Percentiles rank a stretch among this genome's conserved stretches.
Evolutionary conservation across 2,113 vertebrate genomes (phyloP).

Genomic region (Scomber japonicus): DNA sequence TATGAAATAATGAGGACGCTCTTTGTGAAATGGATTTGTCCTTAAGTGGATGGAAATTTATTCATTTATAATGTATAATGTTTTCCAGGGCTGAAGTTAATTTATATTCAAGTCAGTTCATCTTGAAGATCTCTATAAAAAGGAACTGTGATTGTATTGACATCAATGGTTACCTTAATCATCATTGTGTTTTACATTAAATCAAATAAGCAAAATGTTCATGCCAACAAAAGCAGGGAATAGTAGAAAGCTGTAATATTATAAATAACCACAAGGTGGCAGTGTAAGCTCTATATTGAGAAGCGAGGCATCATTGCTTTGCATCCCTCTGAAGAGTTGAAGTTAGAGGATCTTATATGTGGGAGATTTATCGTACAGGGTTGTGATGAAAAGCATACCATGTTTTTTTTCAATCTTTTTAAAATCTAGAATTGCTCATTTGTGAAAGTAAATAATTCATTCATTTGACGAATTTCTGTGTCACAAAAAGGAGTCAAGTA

Average conservation of each 20-base stretch:
- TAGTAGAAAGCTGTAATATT: not conserved
- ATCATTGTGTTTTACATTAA: not conserved
- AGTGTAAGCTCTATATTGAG: not conserved
- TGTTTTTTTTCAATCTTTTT: no score
- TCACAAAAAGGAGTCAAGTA: no score
- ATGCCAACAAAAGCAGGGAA: not conserved
- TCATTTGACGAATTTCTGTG: no score
- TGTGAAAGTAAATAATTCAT: not conserved
- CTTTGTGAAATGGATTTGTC: constrained; percentile 11
- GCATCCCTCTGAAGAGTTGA: no score
- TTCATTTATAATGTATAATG: constrained; percentile 38
- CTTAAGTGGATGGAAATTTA: constrained; percentile 1
- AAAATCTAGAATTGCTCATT: not conserved
- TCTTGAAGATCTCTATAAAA: not conserved
- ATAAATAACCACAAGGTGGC: constrained; percentile 49
- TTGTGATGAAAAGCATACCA: not conserved
- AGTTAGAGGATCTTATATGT: no score
- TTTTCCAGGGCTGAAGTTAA: constrained; percentile 15
- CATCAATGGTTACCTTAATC: not conserved
- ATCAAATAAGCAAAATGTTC: not conserved
- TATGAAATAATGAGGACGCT: constrained; percentile 21
- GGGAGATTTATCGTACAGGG: not conserved
- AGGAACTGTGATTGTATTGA: fast-evolving
- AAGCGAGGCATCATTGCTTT: not conserved
- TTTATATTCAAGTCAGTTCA: constrained; percentile 12